Base-by-base conservation (phyloP, 2,888 invertebrate genomes). In the Vannuccia rotundouncinata region DNA sequence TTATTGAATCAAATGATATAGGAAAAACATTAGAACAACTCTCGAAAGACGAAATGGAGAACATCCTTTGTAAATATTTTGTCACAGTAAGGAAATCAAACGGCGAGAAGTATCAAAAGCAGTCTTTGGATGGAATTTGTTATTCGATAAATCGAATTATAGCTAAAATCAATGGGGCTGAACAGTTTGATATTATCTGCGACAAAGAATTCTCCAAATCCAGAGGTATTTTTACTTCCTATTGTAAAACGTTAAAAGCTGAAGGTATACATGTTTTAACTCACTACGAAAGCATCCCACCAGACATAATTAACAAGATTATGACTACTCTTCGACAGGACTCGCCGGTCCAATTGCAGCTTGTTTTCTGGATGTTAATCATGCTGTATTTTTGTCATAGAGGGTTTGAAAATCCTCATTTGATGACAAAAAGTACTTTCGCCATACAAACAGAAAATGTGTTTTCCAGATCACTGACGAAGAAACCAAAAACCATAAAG, bases 351-450 rank as follows among this genome's bases (percentile, higher is more conserved):
- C 75, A 75, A 29, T 29, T 75, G 29, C 75, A 75, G 75, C 28
- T 75, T 27, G 17, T 75, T 29, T 29, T 22, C 2, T 75, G 75
- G 75, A 75, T 75, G 29, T 75, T n/a, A 29, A 30, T 75, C 17
- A 75, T 75, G 75, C 13, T 75, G 13, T 75, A 75, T 29, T 75
- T 75, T 30, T 75, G 75, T 75, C 29, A 29, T n/a, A 75, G 75
- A 75, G 75, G 29, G 17, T 1, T n/a, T n/a, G 29, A 75, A 75
- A 75, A 75, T 22, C 2, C 28, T 75, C 75, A 75, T 28, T 27
- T 27, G 28, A 75, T 75, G 75, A 75, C 75, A 27, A 75, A 75
- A 75, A 29, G 1, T 27, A 75, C 75, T 29, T 75, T 75, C 5
- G 75, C n/a, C 13, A 59, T 59, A n/a, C 13, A 59, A 59, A 59